Percentiles rank a stretch among this genome's conserved stretches.
These are phyloP conservation scores for Drosophila yakuba DNA, from an alignment of 1,140 invertebrate species.

Conservation along the genomic window DNA sequence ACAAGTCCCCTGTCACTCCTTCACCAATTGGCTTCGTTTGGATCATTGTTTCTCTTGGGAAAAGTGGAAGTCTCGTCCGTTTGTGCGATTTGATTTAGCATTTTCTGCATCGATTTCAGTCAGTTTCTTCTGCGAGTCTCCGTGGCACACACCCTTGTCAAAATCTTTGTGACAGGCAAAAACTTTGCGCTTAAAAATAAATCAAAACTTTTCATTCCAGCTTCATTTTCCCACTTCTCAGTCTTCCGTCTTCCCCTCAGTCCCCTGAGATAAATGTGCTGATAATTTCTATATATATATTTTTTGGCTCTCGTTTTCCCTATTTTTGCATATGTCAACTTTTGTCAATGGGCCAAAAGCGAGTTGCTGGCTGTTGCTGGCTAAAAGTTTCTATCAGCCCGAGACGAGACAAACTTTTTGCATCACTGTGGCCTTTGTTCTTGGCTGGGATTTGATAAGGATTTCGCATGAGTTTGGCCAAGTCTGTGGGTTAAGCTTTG, in stretches of 20 bases:
- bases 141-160: constrained; percentile 39
- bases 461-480: constrained; percentile 21
- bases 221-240: constrained; percentile 21
- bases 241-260: not conserved
- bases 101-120: constrained; percentile 49
- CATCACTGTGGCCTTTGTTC: constrained; percentile 32
- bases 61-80: not conserved
- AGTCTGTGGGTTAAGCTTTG: constrained; percentile 38
- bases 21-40: constrained; percentile 29
- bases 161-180: constrained; percentile 47
- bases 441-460: constrained; percentile 36
- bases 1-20: not conserved
- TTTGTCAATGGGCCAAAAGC: constrained; percentile 49
- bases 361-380: constrained; percentile 27
- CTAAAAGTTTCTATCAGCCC: constrained; percentile 42
- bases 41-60: constrained; percentile 20
- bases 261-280: constrained; percentile 35
- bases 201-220: constrained; percentile 50
- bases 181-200: constrained; percentile 56
- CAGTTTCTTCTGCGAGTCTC: constrained; percentile 10
- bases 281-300: constrained; percentile 45
- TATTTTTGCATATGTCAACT: constrained; percentile 51
- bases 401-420: constrained; percentile 38
- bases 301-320: constrained; percentile 13
- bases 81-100: constrained; percentile 37